These are phyloP conservation scores for Serinus canaria DNA, from an alignment of 2,113 vertebrate species.

Conservation along the genomic window DNA sequence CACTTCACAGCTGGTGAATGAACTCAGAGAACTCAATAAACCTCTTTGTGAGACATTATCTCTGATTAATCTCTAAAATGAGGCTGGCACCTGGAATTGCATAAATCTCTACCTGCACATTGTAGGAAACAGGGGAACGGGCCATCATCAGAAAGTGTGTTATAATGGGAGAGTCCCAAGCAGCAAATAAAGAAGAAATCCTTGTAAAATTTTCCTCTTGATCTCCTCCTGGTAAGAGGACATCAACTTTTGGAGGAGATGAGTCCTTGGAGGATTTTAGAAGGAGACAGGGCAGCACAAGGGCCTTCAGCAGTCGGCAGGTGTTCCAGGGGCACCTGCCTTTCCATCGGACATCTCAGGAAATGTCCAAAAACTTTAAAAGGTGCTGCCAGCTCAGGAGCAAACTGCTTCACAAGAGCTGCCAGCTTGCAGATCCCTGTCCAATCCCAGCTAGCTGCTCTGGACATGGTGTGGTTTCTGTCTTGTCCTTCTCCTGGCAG, in stretches of 20 bases:
- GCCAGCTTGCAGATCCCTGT: background rate
- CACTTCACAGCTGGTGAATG: constrained; percentile 60
- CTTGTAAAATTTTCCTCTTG: background rate
- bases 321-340: accelerated
- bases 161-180: background rate
- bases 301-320: background rate
- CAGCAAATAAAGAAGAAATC: background rate
- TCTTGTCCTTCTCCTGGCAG: background rate
- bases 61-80: constrained; percentile 45
- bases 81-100: constrained; percentile 34
- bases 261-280: background rate
- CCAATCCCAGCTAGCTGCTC: background rate
- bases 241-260: background rate
- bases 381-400: background rate
- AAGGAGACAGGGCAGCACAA: background rate
- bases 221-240: background rate
- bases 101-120: constrained; percentile 24
- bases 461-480: accelerated
- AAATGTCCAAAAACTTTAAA: background rate
- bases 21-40: constrained; percentile 48
- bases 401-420: background rate
- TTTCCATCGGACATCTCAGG: background rate
- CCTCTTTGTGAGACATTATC: constrained; percentile 50
- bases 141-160: background rate
- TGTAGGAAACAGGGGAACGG: background rate